phyloP scores from a whole-genome alignment of 2,113 vertebrate genomes.

The Oophaga pumilio region DNA sequence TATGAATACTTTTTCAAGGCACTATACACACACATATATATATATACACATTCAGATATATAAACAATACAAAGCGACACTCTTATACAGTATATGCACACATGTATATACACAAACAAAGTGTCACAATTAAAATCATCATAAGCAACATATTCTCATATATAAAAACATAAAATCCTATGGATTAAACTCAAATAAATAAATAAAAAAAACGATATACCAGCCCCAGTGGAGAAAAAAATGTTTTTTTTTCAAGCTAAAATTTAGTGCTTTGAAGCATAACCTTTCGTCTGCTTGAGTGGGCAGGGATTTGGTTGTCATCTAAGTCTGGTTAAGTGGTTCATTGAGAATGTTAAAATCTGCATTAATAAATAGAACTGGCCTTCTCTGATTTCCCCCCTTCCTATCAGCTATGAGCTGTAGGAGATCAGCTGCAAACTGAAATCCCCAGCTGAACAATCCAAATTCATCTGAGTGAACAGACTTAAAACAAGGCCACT shows the following conservation, averaged over 20 bases:
- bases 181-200: too few species aligned
- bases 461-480: slow-evolving; percentile 81
- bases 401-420: slow-evolving; percentile 75
- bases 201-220: background rate
- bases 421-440: slow-evolving; percentile 81
- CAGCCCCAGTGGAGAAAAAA: background rate
- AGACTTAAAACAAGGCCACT: slow-evolving; percentile 83
- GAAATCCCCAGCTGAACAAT: slow-evolving; percentile 85
- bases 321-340: slow-evolving; percentile 69
- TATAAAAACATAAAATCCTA: too few species aligned
- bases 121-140: too few species aligned
- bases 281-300: slow-evolving; percentile 60
- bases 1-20: too few species aligned
- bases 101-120: too few species aligned
- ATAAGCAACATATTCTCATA: too few species aligned
- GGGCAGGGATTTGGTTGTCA: slow-evolving; percentile 73
- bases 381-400: slow-evolving; percentile 69
- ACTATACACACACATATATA: too few species aligned
- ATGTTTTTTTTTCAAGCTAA: slow-evolving; percentile 59
- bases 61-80: too few species aligned
- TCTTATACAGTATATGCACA: too few species aligned
- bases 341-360: slow-evolving; percentile 76
- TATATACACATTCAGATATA: too few species aligned
- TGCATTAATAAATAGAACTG: slow-evolving; percentile 76
- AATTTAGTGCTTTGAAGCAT: slow-evolving; percentile 67